These are phyloP conservation scores for Pseudopleuronectes americanus DNA, from an alignment of 2,797 vertebrate species.

Conservation along the genomic window DNA sequence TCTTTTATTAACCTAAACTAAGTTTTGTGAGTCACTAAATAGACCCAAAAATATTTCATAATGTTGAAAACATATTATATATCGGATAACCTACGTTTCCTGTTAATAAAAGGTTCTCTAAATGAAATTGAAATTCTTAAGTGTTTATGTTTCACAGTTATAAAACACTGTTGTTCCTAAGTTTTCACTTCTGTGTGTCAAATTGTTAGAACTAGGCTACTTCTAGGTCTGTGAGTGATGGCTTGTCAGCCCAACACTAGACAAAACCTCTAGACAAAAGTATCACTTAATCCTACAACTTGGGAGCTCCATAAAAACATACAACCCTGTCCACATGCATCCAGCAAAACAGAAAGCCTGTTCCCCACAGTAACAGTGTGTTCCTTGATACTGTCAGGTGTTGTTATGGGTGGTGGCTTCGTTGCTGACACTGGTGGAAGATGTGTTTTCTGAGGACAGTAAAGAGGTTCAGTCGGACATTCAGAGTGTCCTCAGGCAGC, in stretches of 20 bases:
- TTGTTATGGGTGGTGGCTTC: slow-evolving; percentile 74
- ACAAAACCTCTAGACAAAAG: no score
- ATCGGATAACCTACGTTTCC: no score
- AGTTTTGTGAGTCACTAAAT: neutral
- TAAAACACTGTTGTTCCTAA: no score
- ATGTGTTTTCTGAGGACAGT: slow-evolving; percentile 57
- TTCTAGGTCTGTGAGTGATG: no score
- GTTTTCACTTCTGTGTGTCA: no score
- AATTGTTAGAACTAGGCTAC: no score
- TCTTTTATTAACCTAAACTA: neutral
- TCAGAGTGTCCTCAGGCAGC: slow-evolving; percentile 22
- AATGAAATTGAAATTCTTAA: no score
- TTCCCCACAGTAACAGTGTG: slow-evolving; percentile 6
- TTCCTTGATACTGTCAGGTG: slow-evolving; percentile 61
- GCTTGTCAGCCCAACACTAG: no score
- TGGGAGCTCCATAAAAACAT: neutral
- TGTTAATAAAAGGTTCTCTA: no score
- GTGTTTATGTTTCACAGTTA: no score
- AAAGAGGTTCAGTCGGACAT: slow-evolving; percentile 40
- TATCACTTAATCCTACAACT: no score
- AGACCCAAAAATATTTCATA: neutral
- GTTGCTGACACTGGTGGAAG: slow-evolving; percentile 70
- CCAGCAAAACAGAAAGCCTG: neutral
- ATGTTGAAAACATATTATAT: neutral
- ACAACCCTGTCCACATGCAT: neutral